Base-by-base conservation (phyloP, 1,140 invertebrate species). In the Saccostrea echinata region DNA sequence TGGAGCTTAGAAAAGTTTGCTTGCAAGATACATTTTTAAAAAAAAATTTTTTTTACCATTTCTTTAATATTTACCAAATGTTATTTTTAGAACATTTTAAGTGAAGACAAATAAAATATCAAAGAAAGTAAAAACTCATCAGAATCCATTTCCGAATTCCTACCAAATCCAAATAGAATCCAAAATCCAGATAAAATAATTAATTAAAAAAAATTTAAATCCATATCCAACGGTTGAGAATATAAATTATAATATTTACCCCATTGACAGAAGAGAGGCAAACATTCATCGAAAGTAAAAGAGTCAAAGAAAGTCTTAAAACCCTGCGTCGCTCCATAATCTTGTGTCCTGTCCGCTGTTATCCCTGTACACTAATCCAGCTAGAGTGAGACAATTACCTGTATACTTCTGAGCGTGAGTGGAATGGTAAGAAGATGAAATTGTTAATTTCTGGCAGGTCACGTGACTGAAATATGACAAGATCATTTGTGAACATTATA, bases 391-490 rank as follows among this genome's bases (percentile, higher is more conserved):
- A 76, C 27, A 16, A 27, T 76, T 76, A 76, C 68, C 68, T 76
- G 68, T 76, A 76, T 30, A 30, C 30, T 76, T 30, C 12, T 76
- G 11, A 76, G 27, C 27, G 68, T 76, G 68, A 76, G 68, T 76
- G 68, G 68, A 76, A 76, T 30, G 24, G 27, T 30, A 76, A 76
- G 27, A 76, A 33, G 24, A 76, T 27, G 8, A 76, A 33, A 76
- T 76, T 76, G 27, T 76, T 76, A 76, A 76, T 76, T 76, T 76
- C 68, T 76, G 27, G 9, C 55, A 61, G 68, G 27, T 76, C 68
- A 76, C 68, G 68, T 76, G 68, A 30, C 27, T 30, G 68, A 27
- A 27, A 30, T 76, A 76, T 18, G 68, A 76, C 68, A 27, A 33
- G 68, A 30, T 33, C 68, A 76, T 76, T 27, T 76, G 33, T 33